These are phyloP conservation scores for Asbolus verrucosus DNA, from an alignment of 1,140 invertebrate species.

Conservation along the genomic window DNA sequence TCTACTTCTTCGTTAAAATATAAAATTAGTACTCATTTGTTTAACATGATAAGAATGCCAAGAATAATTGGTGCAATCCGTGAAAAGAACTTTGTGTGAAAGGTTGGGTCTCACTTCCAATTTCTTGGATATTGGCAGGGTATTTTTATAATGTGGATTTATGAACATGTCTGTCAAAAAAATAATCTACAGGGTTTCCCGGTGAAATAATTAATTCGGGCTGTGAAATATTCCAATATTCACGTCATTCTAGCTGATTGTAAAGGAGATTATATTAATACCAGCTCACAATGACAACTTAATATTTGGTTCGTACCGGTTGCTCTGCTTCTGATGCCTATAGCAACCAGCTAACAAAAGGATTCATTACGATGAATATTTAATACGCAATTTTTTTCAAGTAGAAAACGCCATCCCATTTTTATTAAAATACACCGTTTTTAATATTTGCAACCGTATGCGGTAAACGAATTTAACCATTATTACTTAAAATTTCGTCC, in stretches of 20 bases:
- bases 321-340: constrained; percentile 13
- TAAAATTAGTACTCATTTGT: too few relatives aligned
- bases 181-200: not conserved
- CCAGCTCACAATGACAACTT: constrained; percentile 22
- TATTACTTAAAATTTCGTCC: constrained; percentile 10
- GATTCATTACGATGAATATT: constrained; percentile 23
- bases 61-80: too few relatives aligned
- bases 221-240: constrained; percentile 19
- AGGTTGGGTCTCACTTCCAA: too few relatives aligned
- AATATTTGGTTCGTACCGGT: constrained; percentile 28
- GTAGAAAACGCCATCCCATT: not conserved
- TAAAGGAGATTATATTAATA: constrained; percentile 29
- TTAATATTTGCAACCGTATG: constrained; percentile 15
- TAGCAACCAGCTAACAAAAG: constrained; percentile 18
- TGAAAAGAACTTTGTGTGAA: too few relatives aligned
- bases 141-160: too few relatives aligned
- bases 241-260: constrained; percentile 12
- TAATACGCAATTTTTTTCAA: constrained; percentile 20
- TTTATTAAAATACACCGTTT: constrained; percentile 12
- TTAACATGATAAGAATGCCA: too few relatives aligned
- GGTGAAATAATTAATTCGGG: constrained; percentile 8
- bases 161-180: too few relatives aligned
- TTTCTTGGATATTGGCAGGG: too few relatives aligned
- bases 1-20: too few relatives aligned
- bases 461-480: not conserved